phyloP scores from a whole-genome alignment of 2,888 invertebrate genomes.

The Mesochorus sp. region DNA sequence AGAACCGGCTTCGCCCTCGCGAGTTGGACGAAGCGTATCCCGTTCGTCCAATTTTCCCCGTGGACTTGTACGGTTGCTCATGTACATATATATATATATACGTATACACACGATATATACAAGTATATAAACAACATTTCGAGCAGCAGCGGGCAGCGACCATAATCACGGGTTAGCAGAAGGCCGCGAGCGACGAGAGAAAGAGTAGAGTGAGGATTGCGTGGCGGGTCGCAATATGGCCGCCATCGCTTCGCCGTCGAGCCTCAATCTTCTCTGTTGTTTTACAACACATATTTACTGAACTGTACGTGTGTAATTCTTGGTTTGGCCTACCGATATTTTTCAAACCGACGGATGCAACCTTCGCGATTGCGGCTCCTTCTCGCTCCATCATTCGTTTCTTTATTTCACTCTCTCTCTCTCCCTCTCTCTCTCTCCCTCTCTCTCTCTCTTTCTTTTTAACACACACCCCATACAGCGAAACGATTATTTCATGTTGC shows the following conservation, averaged over 20 bases:
- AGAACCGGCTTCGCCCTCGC: constrained; percentile 57
- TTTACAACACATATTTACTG: constrained; percentile 14
- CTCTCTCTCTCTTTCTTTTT: constrained; percentile 53
- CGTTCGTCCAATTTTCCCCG: constrained; percentile 63
- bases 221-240: constrained; percentile 77
- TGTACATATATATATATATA: neutral
- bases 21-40: constrained; percentile 61
- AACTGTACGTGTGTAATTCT: neutral
- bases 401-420: too few species aligned
- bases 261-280: constrained; percentile 57
- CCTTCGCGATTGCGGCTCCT: constrained; percentile 59
- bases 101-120: too few species aligned
- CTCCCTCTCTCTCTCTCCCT: constrained; percentile 32
- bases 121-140: constrained; percentile 26
- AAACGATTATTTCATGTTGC: constrained; percentile 48
- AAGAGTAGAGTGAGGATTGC: constrained; percentile 66
- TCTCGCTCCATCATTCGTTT: constrained; percentile 30
- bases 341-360: constrained; percentile 63
- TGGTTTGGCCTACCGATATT: constrained; percentile 62
- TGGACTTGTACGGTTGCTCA: constrained; percentile 48
- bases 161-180: constrained; percentile 79
- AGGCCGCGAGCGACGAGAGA: constrained; percentile 64
- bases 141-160: constrained; percentile 68
- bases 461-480: constrained; percentile 28
- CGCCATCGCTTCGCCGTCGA: constrained; percentile 66